Base-by-base conservation (phyloP, 1,140 invertebrate species). In the Drosophila repleta region DNA sequence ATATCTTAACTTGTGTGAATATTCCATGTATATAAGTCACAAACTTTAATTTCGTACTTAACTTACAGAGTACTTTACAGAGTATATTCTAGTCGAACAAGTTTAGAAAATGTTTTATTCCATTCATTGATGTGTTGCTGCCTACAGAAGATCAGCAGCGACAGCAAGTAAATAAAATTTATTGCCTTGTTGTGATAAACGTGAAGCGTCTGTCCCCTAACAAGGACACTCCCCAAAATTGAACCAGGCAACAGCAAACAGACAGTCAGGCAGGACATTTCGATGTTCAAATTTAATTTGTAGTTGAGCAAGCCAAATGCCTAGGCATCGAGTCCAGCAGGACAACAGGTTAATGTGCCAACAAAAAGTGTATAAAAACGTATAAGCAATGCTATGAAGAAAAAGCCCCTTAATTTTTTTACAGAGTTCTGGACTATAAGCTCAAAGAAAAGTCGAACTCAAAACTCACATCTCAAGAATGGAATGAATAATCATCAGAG, bases 171-270 rank as follows among this genome's bases (percentile, higher is more conserved):
- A 76, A 76, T 76, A 53, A 88, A 88, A 87, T 87, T 87, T 87
- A 88, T 87, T 88, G 76, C 84, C 65, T 55, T 87, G 83, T 87
- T 87, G 83, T 88, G 83, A 83, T 83, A 88, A 87, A 83, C 84
- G 83, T 87, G 84, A 79, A 66, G 74, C 79, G 66, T 63, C 56
- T 78, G 48, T 29, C n/a, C n/a, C n/a, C 49, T 41, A 55, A 66
- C 57, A 52, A 69, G 71, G 76, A 67, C 76, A 84, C 20, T 20
- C 29, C 11, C 43, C 48, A 55, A 29, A 26, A 35, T 24, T 17
- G 18, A 24, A 43, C 8, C 53, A 17, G 21, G 46, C 32, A 43
- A 56, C 18, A 55, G 11, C 15, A 61, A 41, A 6, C 39, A 41
- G n/a, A 7, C 37, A 39, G 13, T 15, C 39, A 43, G 39, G 7